Evolutionary conservation across 2,113 vertebrate genomes (phyloP), one percentile per base, ranked within the genome.

Genomic region (Actinemys pallida): DNA sequence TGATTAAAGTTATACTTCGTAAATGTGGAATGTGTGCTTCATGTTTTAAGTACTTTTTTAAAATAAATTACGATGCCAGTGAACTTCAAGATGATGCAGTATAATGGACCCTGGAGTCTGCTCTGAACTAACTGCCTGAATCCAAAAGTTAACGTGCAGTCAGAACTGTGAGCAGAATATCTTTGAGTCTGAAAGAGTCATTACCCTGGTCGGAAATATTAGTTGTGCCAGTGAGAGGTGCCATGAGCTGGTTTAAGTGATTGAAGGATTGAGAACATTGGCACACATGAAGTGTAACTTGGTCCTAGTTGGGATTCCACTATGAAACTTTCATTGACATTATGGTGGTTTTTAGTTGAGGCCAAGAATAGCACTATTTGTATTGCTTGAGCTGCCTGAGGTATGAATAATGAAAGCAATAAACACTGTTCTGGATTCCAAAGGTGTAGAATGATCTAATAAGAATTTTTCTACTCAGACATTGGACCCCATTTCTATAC

Each of bases 21-120:
- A 93, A 95, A 97, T 87, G 90, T 97, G 95, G 97, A 98, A 97
- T 97, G 93, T 62, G n/a, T 92, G 88, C 90, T 97, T 98, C 92
- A 96, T 94, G 95, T 89, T 97, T 97, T 81, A 94, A 97, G 85
- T 90, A 42, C 75, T 93, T 95, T 81, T 97, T 96, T 87, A 95
- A 81, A 96, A 93, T 93, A 97, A 87, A 87, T 78, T 97, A 56
- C 9, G 3, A 91, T 97, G 95, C 96, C 97, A 98, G 89, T 96
- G 97, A 98, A 96, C 94, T 98, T 98, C 96, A 96, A 93, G 96
- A 97, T 92, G 92, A 97, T 94, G 95, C 97, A 96, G 94, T 97
- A 97, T 97, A 98, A 97, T 90, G 90, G 93, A 49, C 87, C 54
- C 84, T 98, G 95, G 94, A 97, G 87, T 89, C 95, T 94, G 90